Evolutionary conservation across 2,888 invertebrate genomes (phyloP).

Genomic region (Argyresthia goedartella): DNA sequence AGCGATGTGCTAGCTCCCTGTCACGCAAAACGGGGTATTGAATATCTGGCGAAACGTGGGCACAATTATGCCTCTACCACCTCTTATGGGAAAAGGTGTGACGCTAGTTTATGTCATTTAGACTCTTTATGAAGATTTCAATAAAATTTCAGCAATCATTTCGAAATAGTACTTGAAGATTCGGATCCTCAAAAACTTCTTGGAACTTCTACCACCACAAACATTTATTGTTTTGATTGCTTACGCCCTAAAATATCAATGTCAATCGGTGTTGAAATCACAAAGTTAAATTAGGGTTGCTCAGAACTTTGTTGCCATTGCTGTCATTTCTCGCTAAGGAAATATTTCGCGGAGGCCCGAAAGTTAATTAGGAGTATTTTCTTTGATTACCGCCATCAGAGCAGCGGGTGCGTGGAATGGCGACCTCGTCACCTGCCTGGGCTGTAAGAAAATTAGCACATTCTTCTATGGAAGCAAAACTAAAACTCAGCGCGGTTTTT

Average conservation of each 20-base stretch:
- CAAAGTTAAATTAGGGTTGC: conserved; percentile 15
- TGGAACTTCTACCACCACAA: no score
- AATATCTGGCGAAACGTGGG: no score
- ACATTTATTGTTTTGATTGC: neutral
- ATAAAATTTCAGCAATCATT: no score
- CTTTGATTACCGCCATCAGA: conserved; percentile 67
- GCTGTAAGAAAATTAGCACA: conserved; percentile 51
- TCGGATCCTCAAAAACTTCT: no score
- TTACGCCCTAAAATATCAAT: conserved; percentile 2
- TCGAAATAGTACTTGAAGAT: no score
- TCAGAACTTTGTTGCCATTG: conserved; percentile 11
- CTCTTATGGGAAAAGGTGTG: no score
- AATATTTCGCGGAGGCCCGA: conserved; percentile 36
- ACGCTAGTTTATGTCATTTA: no score
- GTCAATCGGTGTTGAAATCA: conserved; percentile 12
- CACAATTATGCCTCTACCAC: no score
- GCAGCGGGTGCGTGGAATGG: conserved; percentile 55
- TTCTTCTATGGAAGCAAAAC: conserved; percentile 33
- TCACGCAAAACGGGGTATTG: no score
- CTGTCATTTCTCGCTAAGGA: conserved; percentile 9
- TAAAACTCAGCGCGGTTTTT: no score
- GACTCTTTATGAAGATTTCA: no score
- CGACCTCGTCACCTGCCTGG: conserved; percentile 45
- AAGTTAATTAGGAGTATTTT: conserved; percentile 66
- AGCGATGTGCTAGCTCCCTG: no score